Evolutionary conservation across 2,888 invertebrate species (phyloP).

Genomic region (Nemapogon koenigi): DNA sequence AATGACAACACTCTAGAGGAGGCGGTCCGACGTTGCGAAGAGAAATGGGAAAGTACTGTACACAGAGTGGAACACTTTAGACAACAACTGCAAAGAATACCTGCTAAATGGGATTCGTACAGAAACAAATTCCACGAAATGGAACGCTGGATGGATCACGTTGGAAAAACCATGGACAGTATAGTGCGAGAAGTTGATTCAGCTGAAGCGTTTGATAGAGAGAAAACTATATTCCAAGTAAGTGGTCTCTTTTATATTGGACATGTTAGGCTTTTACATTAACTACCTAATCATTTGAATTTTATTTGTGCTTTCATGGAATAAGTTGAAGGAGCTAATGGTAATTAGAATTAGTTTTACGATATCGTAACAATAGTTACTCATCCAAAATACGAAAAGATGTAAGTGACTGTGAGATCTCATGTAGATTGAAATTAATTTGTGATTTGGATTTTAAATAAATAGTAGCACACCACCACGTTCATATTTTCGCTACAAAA

Average conservation of each 20-base stretch:
- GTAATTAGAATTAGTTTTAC: too few species aligned
- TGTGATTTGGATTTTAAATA: neutral
- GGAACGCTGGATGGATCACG: slow-evolving; percentile 89
- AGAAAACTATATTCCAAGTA: slow-evolving; percentile 90
- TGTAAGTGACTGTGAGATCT: too few species aligned
- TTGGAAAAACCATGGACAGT: slow-evolving; percentile 82
- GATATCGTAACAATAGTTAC: too few species aligned
- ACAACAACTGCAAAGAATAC: slow-evolving; percentile 81
- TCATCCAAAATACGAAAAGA: too few species aligned
- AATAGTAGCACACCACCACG: too few species aligned
- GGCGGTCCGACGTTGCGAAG: slow-evolving; percentile 72
- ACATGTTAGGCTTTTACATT: too few species aligned
- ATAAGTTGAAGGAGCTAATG: slow-evolving; percentile 55
- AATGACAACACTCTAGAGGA: slow-evolving; percentile 70
- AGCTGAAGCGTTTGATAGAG: slow-evolving; percentile 88
- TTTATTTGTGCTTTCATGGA: slow-evolving; percentile 20
- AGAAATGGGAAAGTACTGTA: slow-evolving; percentile 77
- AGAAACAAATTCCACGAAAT: slow-evolving; percentile 81
- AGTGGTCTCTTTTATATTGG: too few species aligned
- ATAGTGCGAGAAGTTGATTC: slow-evolving; percentile 85
- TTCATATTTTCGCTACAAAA: too few species aligned
- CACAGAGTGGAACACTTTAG: slow-evolving; percentile 73
- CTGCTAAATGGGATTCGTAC: slow-evolving; percentile 90
- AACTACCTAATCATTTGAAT: slow-evolving; percentile 11
- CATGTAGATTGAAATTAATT: too few species aligned